Evolutionary conservation across 2,797 vertebrate genomes (phyloP), one percentile per base, ranked within the genome.

Genomic region (Malacoraja senta): DNA sequence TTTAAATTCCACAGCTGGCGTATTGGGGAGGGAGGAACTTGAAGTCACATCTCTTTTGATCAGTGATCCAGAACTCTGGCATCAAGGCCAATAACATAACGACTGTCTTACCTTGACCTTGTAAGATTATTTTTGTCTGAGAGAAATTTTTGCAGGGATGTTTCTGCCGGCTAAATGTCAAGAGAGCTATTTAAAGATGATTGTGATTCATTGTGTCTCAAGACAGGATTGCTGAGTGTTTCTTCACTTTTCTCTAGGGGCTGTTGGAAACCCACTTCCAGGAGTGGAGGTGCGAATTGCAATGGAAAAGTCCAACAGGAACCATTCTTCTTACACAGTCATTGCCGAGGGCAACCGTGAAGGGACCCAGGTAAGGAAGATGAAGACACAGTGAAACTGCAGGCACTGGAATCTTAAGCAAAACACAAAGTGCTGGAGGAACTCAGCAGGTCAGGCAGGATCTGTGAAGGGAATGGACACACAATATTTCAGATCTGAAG

Each of bases 221-320:
- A 61, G 93, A 19, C 1, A 24, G 76, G 76, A 1, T 35, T 68
- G 8, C 32, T 93, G 77, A 93, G 61, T 78, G 71, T 83, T 78
- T 88, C 19, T 88, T 72, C 1, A 77, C 32, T 38, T 93, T 32
- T 94, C 32, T 0, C 93, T 95, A 99, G 98, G 98, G 8, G 97
- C 99, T 0, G 98, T 99, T 91, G 98, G 98, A n/a, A 95, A 95
- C 29, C 98, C 98, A 0, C 96, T 99, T 24, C 98, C 98, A 0
- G 95, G 97, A 0, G 97, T 99, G 8, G 94, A 97, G 26, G 98
- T 99, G 74, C 95, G 97, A 93, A 97, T 99, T 4, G 96, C 96
- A 94, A 97, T 97, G 6, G 96, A 97, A 95, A 97, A 63, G 21
- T 2, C 91, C 0, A 91, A 93, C 13, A 93, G 53, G 0, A 95